phyloP scores from a whole-genome alignment of 2,113 vertebrate species.

The Megaleporinus macrocephalus region DNA sequence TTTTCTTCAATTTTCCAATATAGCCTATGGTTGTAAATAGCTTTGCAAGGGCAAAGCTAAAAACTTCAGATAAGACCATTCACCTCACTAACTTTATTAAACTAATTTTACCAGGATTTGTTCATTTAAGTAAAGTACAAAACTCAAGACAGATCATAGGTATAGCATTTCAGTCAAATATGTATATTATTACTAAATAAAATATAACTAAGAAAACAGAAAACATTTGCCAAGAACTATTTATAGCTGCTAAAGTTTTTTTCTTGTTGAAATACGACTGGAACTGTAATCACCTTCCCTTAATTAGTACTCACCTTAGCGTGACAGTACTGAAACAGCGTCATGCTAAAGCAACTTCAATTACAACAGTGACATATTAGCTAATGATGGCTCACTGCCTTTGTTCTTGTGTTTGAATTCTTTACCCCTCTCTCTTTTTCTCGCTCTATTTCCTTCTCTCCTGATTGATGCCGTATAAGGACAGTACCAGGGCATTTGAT shows the following conservation, averaged over 20 bases:
- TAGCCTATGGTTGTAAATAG: no score
- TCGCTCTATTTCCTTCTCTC: not conserved
- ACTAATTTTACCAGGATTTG: no score
- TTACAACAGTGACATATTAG: conserved; percentile 27
- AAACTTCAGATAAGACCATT: no score
- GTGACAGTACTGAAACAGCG: conserved; percentile 24
- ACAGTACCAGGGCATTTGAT: not conserved
- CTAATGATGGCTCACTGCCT: conserved; percentile 7
- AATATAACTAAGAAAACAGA: no score
- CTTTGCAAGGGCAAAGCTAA: no score
- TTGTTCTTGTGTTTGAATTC: conserved; percentile 19
- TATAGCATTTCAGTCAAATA: no score
- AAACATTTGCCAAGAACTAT: conserved; percentile 4
- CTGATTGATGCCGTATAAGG: not conserved
- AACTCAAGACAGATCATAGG: no score
- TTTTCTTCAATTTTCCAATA: no score
- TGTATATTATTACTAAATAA: no score
- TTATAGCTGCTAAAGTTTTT: conserved; percentile 18
- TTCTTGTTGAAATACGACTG: not conserved
- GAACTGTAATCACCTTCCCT: conserved; percentile 12
- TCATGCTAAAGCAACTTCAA: conserved; percentile 39
- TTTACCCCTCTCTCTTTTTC: not conserved
- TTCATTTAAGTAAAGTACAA: no score
- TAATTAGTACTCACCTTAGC: conserved; percentile 35
- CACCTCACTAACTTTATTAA: no score